phyloP scores from a whole-genome alignment of 2,113 vertebrate genomes.

The Sminthopsis crassicaudata region DNA sequence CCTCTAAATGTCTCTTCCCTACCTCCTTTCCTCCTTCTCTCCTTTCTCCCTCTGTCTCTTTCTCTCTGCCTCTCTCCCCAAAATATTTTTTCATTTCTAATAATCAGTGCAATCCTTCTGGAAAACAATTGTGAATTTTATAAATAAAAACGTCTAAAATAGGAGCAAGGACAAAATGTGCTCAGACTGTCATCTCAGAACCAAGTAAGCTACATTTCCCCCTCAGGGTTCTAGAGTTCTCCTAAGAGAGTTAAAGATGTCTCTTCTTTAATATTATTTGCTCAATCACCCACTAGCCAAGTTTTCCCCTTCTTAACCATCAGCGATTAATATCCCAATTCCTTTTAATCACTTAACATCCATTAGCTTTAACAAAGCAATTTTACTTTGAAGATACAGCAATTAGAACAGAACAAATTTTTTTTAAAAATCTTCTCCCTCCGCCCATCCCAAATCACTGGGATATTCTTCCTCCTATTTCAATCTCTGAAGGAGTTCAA shows the following conservation, averaged over 20 bases:
- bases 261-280: not conserved
- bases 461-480: not conserved
- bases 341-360: not conserved
- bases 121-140: not conserved
- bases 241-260: not conserved
- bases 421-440: not conserved
- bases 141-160: not conserved
- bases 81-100: not conserved
- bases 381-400: not conserved
- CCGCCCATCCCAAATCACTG: no score
- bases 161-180: no score
- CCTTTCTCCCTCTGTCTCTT: no score
- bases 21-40: no score
- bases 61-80: not conserved
- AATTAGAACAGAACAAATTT: not conserved
- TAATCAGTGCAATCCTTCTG: not conserved
- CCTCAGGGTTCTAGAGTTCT: not conserved
- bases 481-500: not conserved
- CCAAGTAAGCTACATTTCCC: not conserved
- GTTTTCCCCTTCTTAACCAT: not conserved
- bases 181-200: not conserved
- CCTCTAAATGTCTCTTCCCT: no score
- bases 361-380: not conserved
- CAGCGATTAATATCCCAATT: no score
- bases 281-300: not conserved